Evolutionary conservation across 2,113 vertebrate species (phyloP).

Genomic region (Casuarius casuarius): DNA sequence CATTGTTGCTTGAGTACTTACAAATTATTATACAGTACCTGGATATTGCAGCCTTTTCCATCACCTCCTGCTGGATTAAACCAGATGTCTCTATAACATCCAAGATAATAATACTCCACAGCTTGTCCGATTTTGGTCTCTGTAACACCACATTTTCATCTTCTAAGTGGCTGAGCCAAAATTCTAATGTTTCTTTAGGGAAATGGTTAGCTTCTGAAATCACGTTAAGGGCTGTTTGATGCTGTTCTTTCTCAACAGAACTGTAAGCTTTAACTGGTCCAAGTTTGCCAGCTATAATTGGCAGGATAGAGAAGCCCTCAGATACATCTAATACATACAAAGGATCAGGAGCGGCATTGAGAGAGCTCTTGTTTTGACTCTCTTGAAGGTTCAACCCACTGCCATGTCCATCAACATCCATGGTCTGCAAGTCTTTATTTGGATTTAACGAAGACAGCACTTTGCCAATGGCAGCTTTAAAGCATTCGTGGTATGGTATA

Average conservation of each 20-base stretch:
- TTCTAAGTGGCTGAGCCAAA: conserved; percentile 91
- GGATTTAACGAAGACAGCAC: conserved; percentile 80
- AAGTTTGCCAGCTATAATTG: conserved; percentile 87
- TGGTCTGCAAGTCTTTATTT: conserved; percentile 44
- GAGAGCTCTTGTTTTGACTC: background rate
- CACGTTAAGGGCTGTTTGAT: conserved; percentile 82
- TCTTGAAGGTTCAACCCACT: conserved; percentile 7
- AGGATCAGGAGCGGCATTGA: conserved; percentile 59
- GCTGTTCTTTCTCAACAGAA: conserved; percentile 91
- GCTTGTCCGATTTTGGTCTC: conserved; percentile 89
- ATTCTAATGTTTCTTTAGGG: conserved; percentile 85
- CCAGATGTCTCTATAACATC: conserved; percentile 95
- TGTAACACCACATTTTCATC: conserved; percentile 88
- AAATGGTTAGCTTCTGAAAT: conserved; percentile 85
- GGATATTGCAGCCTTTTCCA: conserved; percentile 96
- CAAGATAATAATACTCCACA: conserved; percentile 95
- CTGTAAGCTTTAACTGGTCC: conserved; percentile 91
- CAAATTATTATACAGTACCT: conserved; percentile 75
- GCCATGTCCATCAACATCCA: conserved; percentile 45
- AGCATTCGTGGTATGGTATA: conserved; percentile 83
- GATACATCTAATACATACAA: conserved; percentile 93
- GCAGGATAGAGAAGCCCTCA: conserved; percentile 94
- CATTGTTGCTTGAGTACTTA: background rate
- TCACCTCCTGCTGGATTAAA: conserved; percentile 93
- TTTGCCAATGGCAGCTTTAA: conserved; percentile 83